These are phyloP conservation scores for Cryptocheilus praepositus DNA, from an alignment of 2,888 invertebrate genomes.

Conservation along the genomic window DNA sequence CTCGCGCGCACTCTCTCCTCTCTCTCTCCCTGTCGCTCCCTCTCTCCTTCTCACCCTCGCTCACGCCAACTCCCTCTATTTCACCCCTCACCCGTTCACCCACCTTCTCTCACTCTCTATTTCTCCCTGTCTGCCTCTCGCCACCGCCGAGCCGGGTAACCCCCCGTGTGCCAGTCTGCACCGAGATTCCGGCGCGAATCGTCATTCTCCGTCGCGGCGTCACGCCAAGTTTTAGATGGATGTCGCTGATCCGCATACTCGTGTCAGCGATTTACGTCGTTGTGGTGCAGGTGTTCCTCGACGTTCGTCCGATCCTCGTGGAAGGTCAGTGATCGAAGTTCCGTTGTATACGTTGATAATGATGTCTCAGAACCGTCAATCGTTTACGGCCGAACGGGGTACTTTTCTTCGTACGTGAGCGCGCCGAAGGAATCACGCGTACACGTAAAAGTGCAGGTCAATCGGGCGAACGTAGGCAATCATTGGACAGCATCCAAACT, in stretches of 20 bases:
- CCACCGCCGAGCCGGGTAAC: conserved; percentile 41
- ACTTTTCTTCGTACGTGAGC: no score
- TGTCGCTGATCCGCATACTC: conserved; percentile 70
- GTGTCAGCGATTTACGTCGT: conserved; percentile 64
- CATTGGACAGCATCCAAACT: no score
- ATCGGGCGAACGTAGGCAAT: no score
- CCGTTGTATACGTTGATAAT: conserved; percentile 2
- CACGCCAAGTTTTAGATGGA: conserved; percentile 71
- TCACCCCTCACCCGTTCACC: conserved; percentile 20
- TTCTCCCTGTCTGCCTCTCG: conserved; percentile 24
- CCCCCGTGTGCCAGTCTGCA: conserved; percentile 66
- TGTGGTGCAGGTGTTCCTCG: conserved; percentile 50
- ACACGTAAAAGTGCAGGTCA: neutral
- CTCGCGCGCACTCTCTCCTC: conserved; percentile 22
- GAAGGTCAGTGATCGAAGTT: conserved; percentile 66
- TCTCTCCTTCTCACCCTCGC: no score
- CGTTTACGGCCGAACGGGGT: no score
- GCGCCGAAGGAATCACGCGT: no score
- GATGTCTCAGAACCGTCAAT: no score
- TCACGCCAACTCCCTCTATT: conserved; percentile 28
- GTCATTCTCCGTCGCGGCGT: conserved; percentile 65
- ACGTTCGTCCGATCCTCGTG: conserved; percentile 58
- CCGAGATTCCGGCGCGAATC: conserved; percentile 71
- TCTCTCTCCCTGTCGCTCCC: no score
- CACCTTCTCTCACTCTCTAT: conserved; percentile 17